Conservation (phyloP, 1,140 invertebrate genomes). For the Diploscapter pachys region DNA sequence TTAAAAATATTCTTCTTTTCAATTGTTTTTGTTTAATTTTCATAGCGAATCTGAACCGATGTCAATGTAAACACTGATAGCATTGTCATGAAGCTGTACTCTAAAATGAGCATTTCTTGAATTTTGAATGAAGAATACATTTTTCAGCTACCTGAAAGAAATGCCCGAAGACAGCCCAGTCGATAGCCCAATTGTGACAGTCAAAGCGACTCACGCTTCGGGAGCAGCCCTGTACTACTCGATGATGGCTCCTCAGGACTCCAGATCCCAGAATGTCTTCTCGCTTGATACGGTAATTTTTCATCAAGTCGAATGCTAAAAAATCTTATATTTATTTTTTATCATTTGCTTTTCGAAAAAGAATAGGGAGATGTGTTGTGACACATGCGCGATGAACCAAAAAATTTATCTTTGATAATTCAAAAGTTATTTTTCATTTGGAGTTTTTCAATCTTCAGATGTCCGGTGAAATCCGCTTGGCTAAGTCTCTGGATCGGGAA, state of each 20-base stretch:
- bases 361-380: not conserved
- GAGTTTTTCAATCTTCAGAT: slow-evolving; percentile 61
- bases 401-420: not conserved
- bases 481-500: slow-evolving; percentile 80
- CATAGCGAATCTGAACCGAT: not conserved
- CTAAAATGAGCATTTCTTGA: not conserved
- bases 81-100: not conserved
- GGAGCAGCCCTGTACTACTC: slow-evolving; percentile 54
- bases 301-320: not conserved
- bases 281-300: slow-evolving; percentile 44
- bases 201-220: slow-evolving; percentile 55
- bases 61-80: not conserved
- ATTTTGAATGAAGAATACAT: not conserved
- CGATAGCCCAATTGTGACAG: slow-evolving; percentile 54
- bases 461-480: slow-evolving; percentile 83
- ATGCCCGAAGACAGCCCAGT: slow-evolving; percentile 59
- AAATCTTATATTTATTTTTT: too few species aligned
- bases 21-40: not conserved
- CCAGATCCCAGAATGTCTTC: slow-evolving; percentile 48
- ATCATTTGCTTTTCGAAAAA: not conserved
- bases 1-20: not conserved
- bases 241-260: slow-evolving; percentile 53
- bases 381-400: too few species aligned
- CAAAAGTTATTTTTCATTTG: not conserved
- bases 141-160: slow-evolving; percentile 58